Base-by-base conservation (phyloP, 2,888 invertebrate species). In the Hydropsyche betteni region DNA sequence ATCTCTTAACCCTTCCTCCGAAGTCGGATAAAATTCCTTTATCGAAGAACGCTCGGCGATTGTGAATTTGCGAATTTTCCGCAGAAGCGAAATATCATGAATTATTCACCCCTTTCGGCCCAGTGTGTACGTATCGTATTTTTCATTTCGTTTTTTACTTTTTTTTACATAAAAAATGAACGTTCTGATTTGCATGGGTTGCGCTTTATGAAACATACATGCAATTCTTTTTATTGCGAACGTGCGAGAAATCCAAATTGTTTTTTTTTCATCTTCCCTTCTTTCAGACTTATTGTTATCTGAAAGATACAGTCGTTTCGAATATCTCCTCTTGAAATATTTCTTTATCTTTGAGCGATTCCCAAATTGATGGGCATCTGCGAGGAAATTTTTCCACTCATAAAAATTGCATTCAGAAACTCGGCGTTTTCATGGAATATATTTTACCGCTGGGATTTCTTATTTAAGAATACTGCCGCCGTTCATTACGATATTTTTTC, bases 1-100 rank as follows among this genome's bases (percentile, higher is more conserved):
- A 10, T 34, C 36, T 34, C 36, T 34, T 34, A 44, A 64, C 36
- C 34, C 64, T 36, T 34, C 36, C 24, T 16, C 4, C 10, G 24
- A 7, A n/a, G 33, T 36, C 36, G 36, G 44, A 44, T 44, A 44
- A 44, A 14, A 69, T 44, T 38, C 69, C 69, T 70, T 70, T 52
- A 53, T 53, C 52, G 53, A 12, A 12, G 64, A 34, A 33, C 12
- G n/a, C 70, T 24, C n/a, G 14, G 38, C 50, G n/a, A 70, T 70
- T 70, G 70, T 53, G 34, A 52, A 70, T 70, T 70, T 70, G 70
- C 53, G 36, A 70, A 70, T 70, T 69, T 70, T 38, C 24, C 52
- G 33, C 69, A 44, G 12, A 14, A 38, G 12, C 70, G 70, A 51
- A 70, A 70, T 70, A 70, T 53, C 70, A 70, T 70, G 70, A 70